Evolutionary conservation across 2,113 vertebrate species (phyloP).

Genomic region (Xyliphius kryptos): DNA sequence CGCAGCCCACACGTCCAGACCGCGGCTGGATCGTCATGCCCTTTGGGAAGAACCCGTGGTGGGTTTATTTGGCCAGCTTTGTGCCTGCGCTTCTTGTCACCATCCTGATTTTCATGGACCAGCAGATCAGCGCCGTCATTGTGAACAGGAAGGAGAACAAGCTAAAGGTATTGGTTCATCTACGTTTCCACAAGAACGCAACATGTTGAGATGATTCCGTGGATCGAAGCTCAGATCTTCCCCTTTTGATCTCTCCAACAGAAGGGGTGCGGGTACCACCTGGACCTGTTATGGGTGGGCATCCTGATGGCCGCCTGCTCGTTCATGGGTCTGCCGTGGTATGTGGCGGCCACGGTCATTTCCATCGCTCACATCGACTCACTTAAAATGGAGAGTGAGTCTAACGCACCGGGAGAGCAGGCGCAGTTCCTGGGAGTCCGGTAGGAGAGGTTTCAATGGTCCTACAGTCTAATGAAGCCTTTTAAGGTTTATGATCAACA

Average conservation of each 20-base stretch:
- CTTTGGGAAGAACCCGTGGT: conserved; percentile 95
- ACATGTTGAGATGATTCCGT: neutral
- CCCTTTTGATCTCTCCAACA: conserved; percentile 47
- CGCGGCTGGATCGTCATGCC: conserved; percentile 92
- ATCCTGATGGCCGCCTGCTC: conserved; percentile 87
- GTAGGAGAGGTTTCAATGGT: conserved; percentile 50
- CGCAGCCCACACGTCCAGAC: conserved; percentile 80
- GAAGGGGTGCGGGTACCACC: conserved; percentile 92
- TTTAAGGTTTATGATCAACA: too few relatives aligned
- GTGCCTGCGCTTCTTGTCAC: conserved; percentile 89
- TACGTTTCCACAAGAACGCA: neutral
- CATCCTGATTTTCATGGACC: conserved; percentile 98
- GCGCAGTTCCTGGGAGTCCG: conserved; percentile 94
- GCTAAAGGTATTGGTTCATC: conserved; percentile 66
- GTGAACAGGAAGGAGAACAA: conserved; percentile 95
- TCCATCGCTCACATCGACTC: conserved; percentile 98
- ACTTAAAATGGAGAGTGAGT: conserved; percentile 95
- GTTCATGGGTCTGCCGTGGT: conserved; percentile 93
- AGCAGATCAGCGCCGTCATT: conserved; percentile 94
- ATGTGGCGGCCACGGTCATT: conserved; percentile 94
- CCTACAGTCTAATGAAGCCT: neutral
- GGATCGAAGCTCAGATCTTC: neutral
- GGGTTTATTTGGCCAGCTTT: conserved; percentile 84
- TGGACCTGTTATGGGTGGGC: conserved; percentile 95
- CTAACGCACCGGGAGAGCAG: conserved; percentile 90